Base-by-base conservation (phyloP, 2,888 invertebrate species). In the Patella depressa region DNA sequence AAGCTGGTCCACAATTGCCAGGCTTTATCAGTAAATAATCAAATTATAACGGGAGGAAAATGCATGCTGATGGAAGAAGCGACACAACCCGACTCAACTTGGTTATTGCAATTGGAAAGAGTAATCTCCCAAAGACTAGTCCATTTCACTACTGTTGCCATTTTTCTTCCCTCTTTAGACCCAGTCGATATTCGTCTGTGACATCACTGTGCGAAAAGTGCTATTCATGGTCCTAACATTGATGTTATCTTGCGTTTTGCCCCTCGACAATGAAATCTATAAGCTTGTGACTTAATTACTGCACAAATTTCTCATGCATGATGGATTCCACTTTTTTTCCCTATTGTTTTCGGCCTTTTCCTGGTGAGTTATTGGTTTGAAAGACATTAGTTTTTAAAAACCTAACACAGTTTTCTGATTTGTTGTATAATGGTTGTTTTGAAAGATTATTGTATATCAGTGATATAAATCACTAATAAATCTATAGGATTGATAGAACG, bases 21-120 rank as follows among this genome's bases (percentile, higher is more conserved):
- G 73, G 79, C 73, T 76, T 76, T 80, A 78, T 80, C 80, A 76
- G 76, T 74, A 80, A 80, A 78, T 80, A 80, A 80, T 80, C 78
- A 80, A 80, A 80, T 80, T 80, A 80, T 76, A 76, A 80, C 78
- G 74, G 29, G 65, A 75, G 65, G 59, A 59, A 76, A 76, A 76
- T 76, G 76, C 65, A 76, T 72, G 55, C 65, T 76, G 76, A 76
- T 76, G 76, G 76, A 72, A 72, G 72, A 34, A 73, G 19, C 24
- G 24, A 65, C 65, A 24, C 65, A 65, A 19, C 19, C 65, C 24
- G 65, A 65, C 45, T 9, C 45, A 45, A 45, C 45, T 45, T 45
- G 45, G 45, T 45, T 45, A 45, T 45, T 45, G 45, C 45, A 45
- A 45, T 45, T 45, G 45, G 45, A 45, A 45, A 45, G 45, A 45